Base-by-base conservation (phyloP, 2,888 invertebrate species). In the Rhagonycha fulva region DNA sequence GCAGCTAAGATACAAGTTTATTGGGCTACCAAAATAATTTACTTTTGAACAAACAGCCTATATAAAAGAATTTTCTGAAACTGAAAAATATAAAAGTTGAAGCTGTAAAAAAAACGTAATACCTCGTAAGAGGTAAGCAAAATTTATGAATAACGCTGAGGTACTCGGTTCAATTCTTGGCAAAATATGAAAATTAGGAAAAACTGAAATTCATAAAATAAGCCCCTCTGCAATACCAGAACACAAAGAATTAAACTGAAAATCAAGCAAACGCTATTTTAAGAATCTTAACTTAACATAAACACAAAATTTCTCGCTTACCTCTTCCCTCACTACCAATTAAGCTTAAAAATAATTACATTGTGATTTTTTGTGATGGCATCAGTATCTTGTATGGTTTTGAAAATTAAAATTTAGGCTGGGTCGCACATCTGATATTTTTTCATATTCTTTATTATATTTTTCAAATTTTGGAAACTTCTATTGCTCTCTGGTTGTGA, bases 31-130 rank as follows among this genome's bases (percentile, higher is more conserved):
- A 32, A 88, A 84, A 83, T 88, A 88, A 80, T 87, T 87, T 23
- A 89, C 90, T 83, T 89, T 88, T 1, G 89, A 86, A 89, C 79
- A n/a, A 90, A 85, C 76, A 90, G 87, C 66, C 89, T 89, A 80
- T 89, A 88, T 28, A 90, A 84, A 80, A 90, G 84, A 82, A 86
- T 79, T 77, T 82, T 81, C 86, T 87, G 80, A 72, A 86, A 85
- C 74, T 78, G 79, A 72, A 72, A 73, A 30, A 12, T 47, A 14
- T 24, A 9, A 23, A 3, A 11, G 19, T 2, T 19, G 19, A 19
- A 19, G 2, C 19, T 19, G 19, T 19, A 1, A 19, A 19, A 19
- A 1, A 19, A 19, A 19, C 2, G 1, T 19, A 2, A 1, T 19
- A 2, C 2, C 19, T 19, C 1, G 19, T 19, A 19, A 19, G 19